phyloP scores from a whole-genome alignment of 2,797 vertebrate species.

The Decapterus maruadsi region DNA sequence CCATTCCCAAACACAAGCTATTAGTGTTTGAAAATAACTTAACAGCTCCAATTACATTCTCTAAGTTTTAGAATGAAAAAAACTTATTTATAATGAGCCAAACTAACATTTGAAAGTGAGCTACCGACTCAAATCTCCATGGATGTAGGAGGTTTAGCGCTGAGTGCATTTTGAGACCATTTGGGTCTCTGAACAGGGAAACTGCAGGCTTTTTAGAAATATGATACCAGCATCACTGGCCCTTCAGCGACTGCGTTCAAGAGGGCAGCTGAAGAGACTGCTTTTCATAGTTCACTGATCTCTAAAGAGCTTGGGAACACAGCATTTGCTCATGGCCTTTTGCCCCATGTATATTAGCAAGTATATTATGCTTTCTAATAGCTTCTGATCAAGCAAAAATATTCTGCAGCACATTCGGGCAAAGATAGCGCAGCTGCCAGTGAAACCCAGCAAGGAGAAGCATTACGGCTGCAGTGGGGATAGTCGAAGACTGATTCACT shows the following conservation, averaged over 20 bases:
- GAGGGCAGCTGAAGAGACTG: conserved; percentile 71
- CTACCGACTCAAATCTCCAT: conserved; percentile 44
- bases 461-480: conserved; percentile 34
- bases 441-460: conserved; percentile 38
- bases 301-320: conserved; percentile 76
- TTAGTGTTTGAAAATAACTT: not conserved
- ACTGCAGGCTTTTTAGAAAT: conserved; percentile 73
- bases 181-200: conserved; percentile 65
- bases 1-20: too few relatives aligned
- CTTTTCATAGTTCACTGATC: conserved; percentile 80
- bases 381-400: conserved; percentile 64
- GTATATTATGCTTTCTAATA: conserved; percentile 73
- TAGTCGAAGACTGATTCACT: conserved; percentile 1
- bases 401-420: conserved; percentile 67
- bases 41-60: not conserved
- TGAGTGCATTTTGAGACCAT: conserved; percentile 66
- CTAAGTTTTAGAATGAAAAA: conserved; percentile 2
- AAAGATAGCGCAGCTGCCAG: conserved; percentile 36
- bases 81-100: conserved; percentile 6
- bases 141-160: conserved; percentile 42
- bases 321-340: conserved; percentile 65
- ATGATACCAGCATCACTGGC: conserved; percentile 66
- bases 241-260: conserved; percentile 67
- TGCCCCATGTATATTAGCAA: conserved; percentile 72
- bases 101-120: conserved; percentile 26